Evolutionary conservation across 1,140 invertebrate genomes (phyloP), one percentile per base, ranked within the genome.

Genomic region (Dufourea novaeangliae): DNA sequence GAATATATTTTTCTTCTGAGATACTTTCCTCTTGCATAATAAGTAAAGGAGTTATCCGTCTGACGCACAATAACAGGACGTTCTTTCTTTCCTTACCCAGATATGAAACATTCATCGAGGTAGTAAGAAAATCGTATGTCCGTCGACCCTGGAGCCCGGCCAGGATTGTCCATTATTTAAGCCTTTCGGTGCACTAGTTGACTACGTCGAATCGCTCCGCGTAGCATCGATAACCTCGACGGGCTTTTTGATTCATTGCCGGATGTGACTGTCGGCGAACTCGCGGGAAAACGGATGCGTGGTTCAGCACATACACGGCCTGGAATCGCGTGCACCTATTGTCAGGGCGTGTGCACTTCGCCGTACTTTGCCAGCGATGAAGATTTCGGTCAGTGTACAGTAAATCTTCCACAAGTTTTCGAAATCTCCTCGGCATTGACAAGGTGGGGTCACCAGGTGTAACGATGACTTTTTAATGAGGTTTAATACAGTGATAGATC

Each of bases 121-220:
- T 66, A 70, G n/a, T 22, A 50, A 22, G 14, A 50, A 76, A 67
- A 56, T 74, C 25, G 37, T 56, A 44, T 10, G 1, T 46, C 8
- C 4, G 29, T 17, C 8, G 1, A 2, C 2, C 1, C 62, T 77
- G 72, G 61, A 37, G 3, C 29, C 0, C 66, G 3, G 27, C 66
- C 66, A 77, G 17, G 8, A 62, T 39, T 61, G 50, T 56, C n/a
- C 37, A 37, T 67, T 61, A 70, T 61, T 69, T 68, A 56, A 81
- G 29, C 56, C 66, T 20, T 57, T 14, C 39, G 5, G 27, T 14
- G 12, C 11, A 32, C 22, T 57, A 2, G 10, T 12, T 2, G 20
- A 10, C 54, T 20, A 2, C 54, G 14, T 0, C 61, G 37, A 73
- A 73, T 57, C 54, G 73, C 34, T 8, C 63, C 39, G 41, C 44